Evolutionary conservation across 2,113 vertebrate species (phyloP).

Genomic region (Tragelaphus scriptus): DNA sequence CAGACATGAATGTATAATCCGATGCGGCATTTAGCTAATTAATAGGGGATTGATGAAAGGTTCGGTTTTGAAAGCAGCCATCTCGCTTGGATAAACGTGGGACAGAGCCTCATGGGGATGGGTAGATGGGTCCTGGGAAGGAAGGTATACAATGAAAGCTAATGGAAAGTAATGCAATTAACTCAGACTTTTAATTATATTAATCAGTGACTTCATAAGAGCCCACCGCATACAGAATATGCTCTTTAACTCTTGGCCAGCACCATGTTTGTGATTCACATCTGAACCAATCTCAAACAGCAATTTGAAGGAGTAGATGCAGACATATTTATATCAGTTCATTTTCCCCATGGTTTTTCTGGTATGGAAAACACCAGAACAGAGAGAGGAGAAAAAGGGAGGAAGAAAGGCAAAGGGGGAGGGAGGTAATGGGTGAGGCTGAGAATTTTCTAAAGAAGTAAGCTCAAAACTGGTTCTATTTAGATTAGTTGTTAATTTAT

Average conservation of each 20-base stretch:
- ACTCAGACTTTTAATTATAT: constrained; percentile 84
- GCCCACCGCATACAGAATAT: constrained; percentile 65
- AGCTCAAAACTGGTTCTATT: neutral
- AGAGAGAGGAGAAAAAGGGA: neutral
- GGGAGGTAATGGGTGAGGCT: neutral
- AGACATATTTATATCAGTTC: neutral
- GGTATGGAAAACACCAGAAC: neutral
- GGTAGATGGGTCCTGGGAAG: constrained; percentile 63
- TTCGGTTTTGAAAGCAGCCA: constrained; percentile 77
- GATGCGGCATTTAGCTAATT: constrained; percentile 87
- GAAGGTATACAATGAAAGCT: constrained; percentile 73
- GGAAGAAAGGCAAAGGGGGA: neutral
- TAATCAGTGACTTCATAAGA: constrained; percentile 79
- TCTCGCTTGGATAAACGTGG: constrained; percentile 76
- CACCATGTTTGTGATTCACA: neutral
- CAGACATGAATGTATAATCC: constrained; percentile 76
- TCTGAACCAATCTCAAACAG: neutral
- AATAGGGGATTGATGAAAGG: constrained; percentile 85
- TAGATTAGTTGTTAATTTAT: neutral
- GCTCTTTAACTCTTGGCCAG: constrained; percentile 40
- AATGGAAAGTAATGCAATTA: constrained; percentile 84
- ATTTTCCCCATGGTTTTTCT: neutral
- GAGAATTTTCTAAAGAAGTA: neutral
- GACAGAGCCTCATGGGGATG: constrained; percentile 63
- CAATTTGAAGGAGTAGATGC: neutral